phyloP scores from a whole-genome alignment of 2,797 vertebrate genomes.

The Botia kubotai region DNA sequence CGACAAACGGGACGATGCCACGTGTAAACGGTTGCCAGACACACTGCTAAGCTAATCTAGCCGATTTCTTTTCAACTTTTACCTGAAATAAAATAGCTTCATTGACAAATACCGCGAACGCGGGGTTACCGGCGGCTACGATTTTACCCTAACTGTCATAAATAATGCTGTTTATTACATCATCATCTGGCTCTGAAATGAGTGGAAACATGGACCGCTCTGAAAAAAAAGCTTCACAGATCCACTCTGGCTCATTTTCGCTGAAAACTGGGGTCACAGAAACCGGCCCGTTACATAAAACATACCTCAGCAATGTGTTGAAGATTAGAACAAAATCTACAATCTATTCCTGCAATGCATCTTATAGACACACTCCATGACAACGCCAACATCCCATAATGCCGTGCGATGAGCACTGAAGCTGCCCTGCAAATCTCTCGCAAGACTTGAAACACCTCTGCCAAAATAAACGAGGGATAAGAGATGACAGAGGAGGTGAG shows the following conservation, averaged over 20 bases:
- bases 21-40: no score
- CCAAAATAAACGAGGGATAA: slow-evolving; percentile 42
- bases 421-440: not conserved
- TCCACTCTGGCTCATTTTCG: not conserved
- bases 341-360: slow-evolving; percentile 8
- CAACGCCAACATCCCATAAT: slow-evolving; percentile 18
- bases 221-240: not conserved
- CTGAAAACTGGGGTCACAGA: not conserved
- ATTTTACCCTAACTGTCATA: not conserved
- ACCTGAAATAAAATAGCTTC: not conserved
- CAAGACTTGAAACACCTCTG: not conserved
- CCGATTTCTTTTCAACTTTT: not conserved
- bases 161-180: not conserved
- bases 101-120: not conserved
- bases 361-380: not conserved
- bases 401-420: not conserved
- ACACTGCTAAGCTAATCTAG: not conserved
- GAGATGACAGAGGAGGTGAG: slow-evolving; percentile 36
- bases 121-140: not conserved
- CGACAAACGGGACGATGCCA: not conserved
- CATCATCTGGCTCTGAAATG: not conserved
- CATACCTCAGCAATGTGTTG: slow-evolving; percentile 8
- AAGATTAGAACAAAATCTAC: slow-evolving; percentile 20
- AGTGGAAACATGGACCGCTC: not conserved
- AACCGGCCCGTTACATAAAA: not conserved